These are phyloP conservation scores for Choristoneura rosaceana DNA, from an alignment of 2,888 invertebrate species.

Conservation along the genomic window DNA sequence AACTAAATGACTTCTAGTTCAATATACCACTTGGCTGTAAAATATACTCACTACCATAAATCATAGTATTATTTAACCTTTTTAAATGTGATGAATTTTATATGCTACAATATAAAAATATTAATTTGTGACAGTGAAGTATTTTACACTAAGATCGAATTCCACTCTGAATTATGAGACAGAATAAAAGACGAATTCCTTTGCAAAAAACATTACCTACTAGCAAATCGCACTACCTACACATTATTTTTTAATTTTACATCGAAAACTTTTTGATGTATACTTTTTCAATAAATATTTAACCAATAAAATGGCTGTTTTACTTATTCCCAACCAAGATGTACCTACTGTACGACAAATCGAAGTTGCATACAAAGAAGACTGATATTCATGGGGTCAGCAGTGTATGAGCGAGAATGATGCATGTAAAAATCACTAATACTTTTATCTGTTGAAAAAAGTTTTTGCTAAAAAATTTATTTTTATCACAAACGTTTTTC, in stretches of 20 bases:
- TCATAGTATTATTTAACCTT: constrained; percentile 42
- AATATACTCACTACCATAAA: constrained; percentile 48
- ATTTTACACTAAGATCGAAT: constrained; percentile 1
- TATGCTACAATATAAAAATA: neutral
- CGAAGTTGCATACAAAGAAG: neutral
- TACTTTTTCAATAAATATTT: constrained; percentile 81
- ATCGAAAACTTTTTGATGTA: constrained; percentile 83
- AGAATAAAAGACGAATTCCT: constrained; percentile 28
- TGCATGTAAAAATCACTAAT: no score
- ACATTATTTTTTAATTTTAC: constrained; percentile 78
- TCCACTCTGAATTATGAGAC: neutral
- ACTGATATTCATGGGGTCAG: no score
- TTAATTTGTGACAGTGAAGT: constrained; percentile 15
- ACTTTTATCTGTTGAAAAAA: no score
- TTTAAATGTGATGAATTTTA: constrained; percentile 19
- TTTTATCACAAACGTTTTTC: neutral
- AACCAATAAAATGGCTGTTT: constrained; percentile 59
- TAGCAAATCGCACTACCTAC: constrained; percentile 58
- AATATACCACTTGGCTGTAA: constrained; percentile 60
- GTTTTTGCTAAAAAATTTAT: no score
- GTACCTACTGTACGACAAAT: neutral
- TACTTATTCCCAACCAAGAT: neutral
- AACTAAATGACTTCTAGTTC: constrained; percentile 16
- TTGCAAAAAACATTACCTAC: constrained; percentile 38
- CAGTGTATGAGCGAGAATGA: no score